Evolutionary conservation across 2,797 vertebrate genomes (phyloP).

Genomic region (Xiphorhynchus erythropygius): DNA sequence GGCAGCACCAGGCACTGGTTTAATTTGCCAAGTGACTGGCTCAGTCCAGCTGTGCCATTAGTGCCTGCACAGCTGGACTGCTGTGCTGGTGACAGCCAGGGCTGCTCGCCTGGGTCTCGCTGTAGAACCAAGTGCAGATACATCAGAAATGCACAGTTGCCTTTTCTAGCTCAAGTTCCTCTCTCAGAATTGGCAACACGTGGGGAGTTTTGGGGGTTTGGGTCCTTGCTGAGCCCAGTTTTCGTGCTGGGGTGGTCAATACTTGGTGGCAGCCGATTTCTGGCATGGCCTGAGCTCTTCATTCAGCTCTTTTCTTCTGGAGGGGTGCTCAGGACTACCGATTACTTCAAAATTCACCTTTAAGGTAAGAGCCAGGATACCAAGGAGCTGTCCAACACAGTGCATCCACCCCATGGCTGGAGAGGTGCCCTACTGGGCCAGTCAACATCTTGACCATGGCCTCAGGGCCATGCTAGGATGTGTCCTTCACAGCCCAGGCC

Average conservation of each 20-base stretch:
- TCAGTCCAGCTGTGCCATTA: slow-evolving; percentile 64
- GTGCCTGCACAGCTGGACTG: slow-evolving; percentile 31
- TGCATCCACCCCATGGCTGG: not conserved
- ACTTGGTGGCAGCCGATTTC: fast-evolving
- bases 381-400: not conserved
- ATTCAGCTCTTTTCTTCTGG: fast-evolving
- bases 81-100: slow-evolving; percentile 20
- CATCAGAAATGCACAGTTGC: not conserved
- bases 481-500: fast-evolving
- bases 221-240: not conserved
- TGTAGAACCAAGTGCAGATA: not conserved
- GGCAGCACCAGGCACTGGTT: slow-evolving; percentile 18
- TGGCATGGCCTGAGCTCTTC: not conserved
- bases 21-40: slow-evolving; percentile 65
- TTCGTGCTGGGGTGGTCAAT: not conserved
- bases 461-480: fast-evolving
- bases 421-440: not conserved
- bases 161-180: not conserved
- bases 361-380: not conserved
- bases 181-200: fast-evolving
- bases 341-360: not conserved
- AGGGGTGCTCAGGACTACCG: not conserved
- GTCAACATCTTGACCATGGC: not conserved
- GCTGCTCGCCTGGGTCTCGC: not conserved
- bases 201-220: not conserved